phyloP scores from a whole-genome alignment of 2,797 vertebrate species.

The Chiloscyllium punctatum region DNA sequence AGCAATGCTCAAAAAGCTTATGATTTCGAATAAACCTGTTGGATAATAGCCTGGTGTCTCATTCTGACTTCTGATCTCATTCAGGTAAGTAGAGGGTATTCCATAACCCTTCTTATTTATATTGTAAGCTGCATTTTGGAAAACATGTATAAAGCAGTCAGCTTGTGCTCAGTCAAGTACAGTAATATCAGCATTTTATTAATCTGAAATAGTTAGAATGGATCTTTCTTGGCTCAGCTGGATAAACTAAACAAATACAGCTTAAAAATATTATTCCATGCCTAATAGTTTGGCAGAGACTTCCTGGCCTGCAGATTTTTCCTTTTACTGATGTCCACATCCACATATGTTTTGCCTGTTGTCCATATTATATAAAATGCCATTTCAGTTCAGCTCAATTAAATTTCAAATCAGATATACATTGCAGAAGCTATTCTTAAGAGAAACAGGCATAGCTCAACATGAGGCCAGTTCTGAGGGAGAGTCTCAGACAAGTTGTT shows the following conservation, averaged over 20 bases:
- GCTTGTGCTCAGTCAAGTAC: background rate
- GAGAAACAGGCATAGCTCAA: background rate
- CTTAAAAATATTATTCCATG: background rate
- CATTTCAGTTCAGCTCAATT: background rate
- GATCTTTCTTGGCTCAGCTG: background rate
- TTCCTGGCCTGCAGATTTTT: constrained; percentile 8
- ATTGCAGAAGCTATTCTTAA: background rate
- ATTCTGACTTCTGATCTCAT: background rate
- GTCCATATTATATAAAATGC: background rate
- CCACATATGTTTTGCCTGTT: background rate
- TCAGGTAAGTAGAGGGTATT: background rate
- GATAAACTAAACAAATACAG: background rate
- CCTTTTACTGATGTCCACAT: background rate
- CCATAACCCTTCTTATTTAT: background rate
- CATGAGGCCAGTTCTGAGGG: background rate
- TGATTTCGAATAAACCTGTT: too few species aligned
- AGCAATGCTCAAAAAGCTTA: too few species aligned
- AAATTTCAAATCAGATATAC: background rate
- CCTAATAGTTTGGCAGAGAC: background rate
- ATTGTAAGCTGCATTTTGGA: background rate
- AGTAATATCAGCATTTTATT: background rate
- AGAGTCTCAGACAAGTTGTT: background rate
- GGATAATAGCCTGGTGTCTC: too few species aligned
- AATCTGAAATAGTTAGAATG: background rate
- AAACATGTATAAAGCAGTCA: background rate